phyloP scores from a whole-genome alignment of 2,888 invertebrate genomes.

The Agrypnus murinus region DNA sequence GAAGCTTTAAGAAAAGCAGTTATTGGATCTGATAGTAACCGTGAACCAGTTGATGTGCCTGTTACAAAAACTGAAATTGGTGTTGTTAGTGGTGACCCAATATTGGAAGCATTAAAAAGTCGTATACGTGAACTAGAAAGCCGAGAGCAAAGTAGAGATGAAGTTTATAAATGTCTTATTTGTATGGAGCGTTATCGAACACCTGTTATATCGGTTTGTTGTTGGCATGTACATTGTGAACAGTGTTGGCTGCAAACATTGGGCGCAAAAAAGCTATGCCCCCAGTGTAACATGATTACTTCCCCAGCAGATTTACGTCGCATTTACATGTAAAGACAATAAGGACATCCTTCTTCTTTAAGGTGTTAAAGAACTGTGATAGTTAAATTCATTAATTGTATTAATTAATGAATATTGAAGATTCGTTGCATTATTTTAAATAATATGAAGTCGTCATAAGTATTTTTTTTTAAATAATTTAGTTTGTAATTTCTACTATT shows the following conservation, averaged over 20 bases:
- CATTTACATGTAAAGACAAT: slow-evolving; percentile 84
- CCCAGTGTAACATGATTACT: slow-evolving; percentile 95
- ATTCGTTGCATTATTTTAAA: no score
- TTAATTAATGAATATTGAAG: no score
- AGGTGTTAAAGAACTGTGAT: no score
- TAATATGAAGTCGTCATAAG: no score
- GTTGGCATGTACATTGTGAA: slow-evolving; percentile 98
- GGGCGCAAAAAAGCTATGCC: slow-evolving; percentile 94
- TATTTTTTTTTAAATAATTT: no score
- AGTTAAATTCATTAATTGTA: no score
- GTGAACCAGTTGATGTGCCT: slow-evolving; percentile 60
- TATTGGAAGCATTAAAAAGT: slow-evolving; percentile 84
- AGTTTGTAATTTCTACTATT: no score
- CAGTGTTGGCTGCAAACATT: slow-evolving; percentile 83
- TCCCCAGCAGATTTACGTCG: slow-evolving; percentile 88
- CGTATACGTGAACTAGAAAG: slow-evolving; percentile 85
- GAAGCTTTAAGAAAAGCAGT: slow-evolving; percentile 75
- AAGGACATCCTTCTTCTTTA: no score
- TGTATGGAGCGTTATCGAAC: slow-evolving; percentile 90
- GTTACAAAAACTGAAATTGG: slow-evolving; percentile 38
- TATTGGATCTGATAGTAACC: slow-evolving; percentile 60
- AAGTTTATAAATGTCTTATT: slow-evolving; percentile 89
- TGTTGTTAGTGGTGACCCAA: slow-evolving; percentile 67
- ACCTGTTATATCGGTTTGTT: slow-evolving; percentile 94
- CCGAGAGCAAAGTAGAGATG: slow-evolving; percentile 73